Conservation (phyloP, 1,140 invertebrate genomes). For the Drosophila gunungcola region DNA sequence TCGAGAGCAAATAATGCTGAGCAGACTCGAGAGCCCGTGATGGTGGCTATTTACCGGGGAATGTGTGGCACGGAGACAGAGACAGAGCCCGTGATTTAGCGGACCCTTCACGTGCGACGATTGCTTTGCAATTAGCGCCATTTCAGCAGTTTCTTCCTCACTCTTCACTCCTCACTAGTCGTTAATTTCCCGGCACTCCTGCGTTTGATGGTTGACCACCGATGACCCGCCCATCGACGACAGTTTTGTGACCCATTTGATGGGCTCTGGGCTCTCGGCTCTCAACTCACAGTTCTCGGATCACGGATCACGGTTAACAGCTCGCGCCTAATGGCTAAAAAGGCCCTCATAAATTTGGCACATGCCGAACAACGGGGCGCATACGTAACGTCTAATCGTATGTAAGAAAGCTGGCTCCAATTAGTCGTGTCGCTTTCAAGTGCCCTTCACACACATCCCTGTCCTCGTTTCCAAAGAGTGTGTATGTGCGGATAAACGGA, state of each 20-base stretch:
- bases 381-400: constrained; percentile 60
- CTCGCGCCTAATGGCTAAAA: constrained; percentile 37
- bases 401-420: constrained; percentile 68
- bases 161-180: constrained; percentile 6
- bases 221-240: constrained; percentile 67
- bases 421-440: constrained; percentile 76
- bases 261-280: not conserved
- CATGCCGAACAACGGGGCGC: constrained; percentile 56
- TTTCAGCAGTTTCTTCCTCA: constrained; percentile 63
- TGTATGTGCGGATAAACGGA: not conserved
- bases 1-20: constrained; percentile 55
- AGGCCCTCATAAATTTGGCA: constrained; percentile 64
- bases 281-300: not conserved
- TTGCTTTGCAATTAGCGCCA: constrained; percentile 81
- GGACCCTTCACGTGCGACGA: constrained; percentile 64
- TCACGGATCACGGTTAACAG: constrained; percentile 8
- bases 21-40: constrained; percentile 11
- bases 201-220: constrained; percentile 43
- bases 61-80: constrained; percentile 25
- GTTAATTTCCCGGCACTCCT: constrained; percentile 59
- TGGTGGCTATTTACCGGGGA: constrained; percentile 17
- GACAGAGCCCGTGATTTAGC: constrained; percentile 60
- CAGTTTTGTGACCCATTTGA: constrained; percentile 61
- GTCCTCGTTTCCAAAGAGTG: constrained; percentile 45
- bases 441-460: constrained; percentile 54